Conservation (phyloP, 2,113 vertebrate genomes). For the Sphyrna mokarran region DNA sequence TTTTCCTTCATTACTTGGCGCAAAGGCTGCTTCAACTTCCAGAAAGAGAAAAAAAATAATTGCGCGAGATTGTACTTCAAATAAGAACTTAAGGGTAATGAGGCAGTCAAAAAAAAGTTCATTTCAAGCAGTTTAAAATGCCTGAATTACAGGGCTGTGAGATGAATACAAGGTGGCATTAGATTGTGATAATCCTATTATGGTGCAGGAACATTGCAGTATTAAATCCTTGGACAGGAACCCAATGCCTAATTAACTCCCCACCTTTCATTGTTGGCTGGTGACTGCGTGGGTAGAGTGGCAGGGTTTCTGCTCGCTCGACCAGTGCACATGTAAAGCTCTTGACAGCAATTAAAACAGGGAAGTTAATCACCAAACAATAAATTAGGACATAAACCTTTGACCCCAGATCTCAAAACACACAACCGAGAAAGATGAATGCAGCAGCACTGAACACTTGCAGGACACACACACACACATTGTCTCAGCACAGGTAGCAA, state of each 20-base stretch:
- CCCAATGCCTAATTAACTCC: constrained; percentile 11
- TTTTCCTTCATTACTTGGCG: background rate
- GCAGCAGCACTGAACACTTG: background rate
- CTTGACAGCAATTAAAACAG: background rate
- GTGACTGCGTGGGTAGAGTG: background rate
- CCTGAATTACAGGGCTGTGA: constrained; percentile 14
- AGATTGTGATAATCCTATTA: constrained; percentile 18
- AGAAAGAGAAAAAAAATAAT: background rate
- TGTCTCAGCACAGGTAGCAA: background rate
- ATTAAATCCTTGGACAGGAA: constrained; percentile 26
- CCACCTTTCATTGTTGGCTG: background rate
- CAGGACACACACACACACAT: background rate
- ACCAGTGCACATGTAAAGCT: background rate
- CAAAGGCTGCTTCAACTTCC: background rate
- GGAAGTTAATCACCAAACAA: background rate
- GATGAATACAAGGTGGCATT: constrained; percentile 23
- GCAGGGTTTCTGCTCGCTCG: background rate
- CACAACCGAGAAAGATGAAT: background rate
- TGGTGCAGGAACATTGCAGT: background rate
- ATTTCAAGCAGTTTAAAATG: constrained; percentile 11
- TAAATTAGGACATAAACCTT: background rate
- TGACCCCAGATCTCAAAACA: background rate
- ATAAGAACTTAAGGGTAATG: constrained; percentile 1
- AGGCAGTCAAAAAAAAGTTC: background rate
- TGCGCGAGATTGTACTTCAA: background rate